phyloP scores from a whole-genome alignment of 2,797 vertebrate genomes.

The Gila robusta region DNA sequence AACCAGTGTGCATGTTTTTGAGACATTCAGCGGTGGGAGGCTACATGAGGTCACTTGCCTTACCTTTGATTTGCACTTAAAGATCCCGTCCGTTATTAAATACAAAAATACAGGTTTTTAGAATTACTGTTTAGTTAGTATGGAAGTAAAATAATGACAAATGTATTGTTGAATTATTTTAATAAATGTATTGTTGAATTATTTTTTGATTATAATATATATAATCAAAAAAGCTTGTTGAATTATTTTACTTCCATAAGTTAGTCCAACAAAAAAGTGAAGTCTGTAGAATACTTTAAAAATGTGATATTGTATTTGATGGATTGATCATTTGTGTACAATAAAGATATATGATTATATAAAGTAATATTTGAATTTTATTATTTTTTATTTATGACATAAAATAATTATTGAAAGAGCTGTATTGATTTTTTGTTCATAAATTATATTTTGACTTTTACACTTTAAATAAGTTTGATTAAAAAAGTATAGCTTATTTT shows the following conservation, averaged over 20 bases:
- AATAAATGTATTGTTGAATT: no score
- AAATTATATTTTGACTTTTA: neutral
- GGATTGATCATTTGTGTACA: slow-evolving; percentile 52
- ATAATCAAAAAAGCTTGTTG: no score
- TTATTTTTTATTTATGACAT: neutral
- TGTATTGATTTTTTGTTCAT: neutral
- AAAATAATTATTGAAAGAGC: neutral
- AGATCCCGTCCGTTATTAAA: slow-evolving; percentile 10
- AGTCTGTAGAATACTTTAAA: slow-evolving; percentile 31
- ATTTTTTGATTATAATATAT: no score
- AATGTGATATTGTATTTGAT: slow-evolving; percentile 45
- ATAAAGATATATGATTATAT: slow-evolving; percentile 53
- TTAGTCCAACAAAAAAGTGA: neutral
- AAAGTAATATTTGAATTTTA: neutral
- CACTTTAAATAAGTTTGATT: neutral
- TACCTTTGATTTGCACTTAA: slow-evolving; percentile 65
- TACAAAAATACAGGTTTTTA: slow-evolving; percentile 35
- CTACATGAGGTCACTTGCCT: slow-evolving; percentile 63
- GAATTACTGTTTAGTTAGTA: slow-evolving; percentile 3
- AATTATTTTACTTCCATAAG: no score
- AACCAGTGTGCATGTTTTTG: slow-evolving; percentile 11
- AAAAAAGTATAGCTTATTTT: neutral
- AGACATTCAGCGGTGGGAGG: slow-evolving; percentile 8
- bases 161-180: no score
- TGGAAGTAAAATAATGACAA: no score